Conservation (phyloP, 1,140 invertebrate species). For the Penaeus chinensis region DNA sequence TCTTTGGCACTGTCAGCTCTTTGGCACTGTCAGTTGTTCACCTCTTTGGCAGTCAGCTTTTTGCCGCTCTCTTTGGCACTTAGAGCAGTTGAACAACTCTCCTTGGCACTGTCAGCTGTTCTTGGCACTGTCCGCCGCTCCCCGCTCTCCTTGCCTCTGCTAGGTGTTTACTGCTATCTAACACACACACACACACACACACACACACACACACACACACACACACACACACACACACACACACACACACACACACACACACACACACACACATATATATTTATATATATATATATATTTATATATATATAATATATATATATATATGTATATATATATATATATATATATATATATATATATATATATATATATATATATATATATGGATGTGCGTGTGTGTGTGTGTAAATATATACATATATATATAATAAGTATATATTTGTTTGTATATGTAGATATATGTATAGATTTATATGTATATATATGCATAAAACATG, state of each 20-base stretch:
- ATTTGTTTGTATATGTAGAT: background rate
- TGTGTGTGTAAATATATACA: slow-evolving; percentile 5
- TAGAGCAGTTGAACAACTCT: too few relatives aligned
- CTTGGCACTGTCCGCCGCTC: too few relatives aligned
- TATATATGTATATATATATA: slow-evolving; percentile 20
- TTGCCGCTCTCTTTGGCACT: too few relatives aligned
- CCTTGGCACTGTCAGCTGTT: too few relatives aligned
- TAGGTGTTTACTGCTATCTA: too few relatives aligned
- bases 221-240: background rate
- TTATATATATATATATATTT: too few relatives aligned
- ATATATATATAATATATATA: background rate
- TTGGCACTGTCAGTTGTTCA: too few relatives aligned
- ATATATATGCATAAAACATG: background rate
- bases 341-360: slow-evolving; percentile 20
- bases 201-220: too few relatives aligned
- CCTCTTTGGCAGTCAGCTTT: too few relatives aligned
- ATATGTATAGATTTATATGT: background rate
- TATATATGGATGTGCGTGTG: background rate
- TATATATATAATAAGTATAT: slow-evolving; percentile 21
- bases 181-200: too few relatives aligned
- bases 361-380: slow-evolving; percentile 1
- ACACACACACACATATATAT: background rate
- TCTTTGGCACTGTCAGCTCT: too few relatives aligned
- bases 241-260: background rate
- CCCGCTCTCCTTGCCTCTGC: too few relatives aligned